phyloP scores from a whole-genome alignment of 2,888 invertebrate species.

The Steinernema hermaphroditum region DNA sequence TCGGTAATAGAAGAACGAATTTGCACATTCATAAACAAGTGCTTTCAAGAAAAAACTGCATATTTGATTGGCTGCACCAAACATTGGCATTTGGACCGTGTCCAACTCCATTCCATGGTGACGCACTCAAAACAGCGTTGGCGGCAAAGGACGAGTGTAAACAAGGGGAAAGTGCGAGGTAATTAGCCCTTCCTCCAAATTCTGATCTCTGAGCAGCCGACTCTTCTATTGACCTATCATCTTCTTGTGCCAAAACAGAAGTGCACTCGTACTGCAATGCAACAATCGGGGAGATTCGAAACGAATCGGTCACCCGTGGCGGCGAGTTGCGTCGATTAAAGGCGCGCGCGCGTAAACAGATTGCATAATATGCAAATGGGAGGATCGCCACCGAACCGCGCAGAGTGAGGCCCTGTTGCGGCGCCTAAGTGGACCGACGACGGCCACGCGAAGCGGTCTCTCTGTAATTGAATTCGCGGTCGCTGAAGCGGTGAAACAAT shows the following conservation, averaged over 20 bases:
- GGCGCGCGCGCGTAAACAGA: slow-evolving; percentile 3
- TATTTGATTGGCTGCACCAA: too few species aligned
- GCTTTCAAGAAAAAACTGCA: too few species aligned
- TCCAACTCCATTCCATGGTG: too few species aligned
- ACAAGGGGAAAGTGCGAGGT: too few species aligned
- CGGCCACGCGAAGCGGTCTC: background rate
- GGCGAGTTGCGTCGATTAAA: slow-evolving; percentile 22
- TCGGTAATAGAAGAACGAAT: too few species aligned
- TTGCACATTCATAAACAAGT: too few species aligned
- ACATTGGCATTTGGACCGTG: too few species aligned
- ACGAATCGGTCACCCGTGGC: slow-evolving; percentile 23
- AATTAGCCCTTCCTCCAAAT: too few species aligned
- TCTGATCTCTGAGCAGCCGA: too few species aligned
- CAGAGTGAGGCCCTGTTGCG: background rate
- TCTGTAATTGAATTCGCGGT: background rate
- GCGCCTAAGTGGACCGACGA: background rate
- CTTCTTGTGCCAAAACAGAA: background rate
- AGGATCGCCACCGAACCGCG: background rate
- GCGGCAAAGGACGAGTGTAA: too few species aligned
- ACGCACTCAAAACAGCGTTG: too few species aligned
- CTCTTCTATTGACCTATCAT: slow-evolving; percentile 9
- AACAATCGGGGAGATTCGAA: background rate
- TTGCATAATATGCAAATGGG: slow-evolving; percentile 29
- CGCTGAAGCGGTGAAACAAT: background rate
- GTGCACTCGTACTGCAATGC: background rate